phyloP scores from a whole-genome alignment of 1,140 invertebrate species.

The Penaeus japonicus region DNA sequence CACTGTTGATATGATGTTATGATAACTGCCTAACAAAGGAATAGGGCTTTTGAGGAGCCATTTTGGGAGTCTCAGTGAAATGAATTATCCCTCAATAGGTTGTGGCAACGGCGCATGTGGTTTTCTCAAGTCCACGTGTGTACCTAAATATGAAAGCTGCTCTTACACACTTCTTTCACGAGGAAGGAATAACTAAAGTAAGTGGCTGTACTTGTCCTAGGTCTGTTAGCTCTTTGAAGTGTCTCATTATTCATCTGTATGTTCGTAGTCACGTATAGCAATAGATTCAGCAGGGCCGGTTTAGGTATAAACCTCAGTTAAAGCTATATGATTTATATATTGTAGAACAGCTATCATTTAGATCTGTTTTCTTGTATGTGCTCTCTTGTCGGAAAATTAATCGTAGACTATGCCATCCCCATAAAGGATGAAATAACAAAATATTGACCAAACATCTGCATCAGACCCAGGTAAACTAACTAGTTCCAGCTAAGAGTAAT shows the following conservation, averaged over 20 bases:
- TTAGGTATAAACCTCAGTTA: no score
- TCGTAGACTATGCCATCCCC: no score
- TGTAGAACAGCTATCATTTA: no score
- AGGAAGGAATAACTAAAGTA: slow-evolving; percentile 78
- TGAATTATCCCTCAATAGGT: slow-evolving; percentile 60
- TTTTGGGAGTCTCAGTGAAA: background rate
- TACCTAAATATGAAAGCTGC: slow-evolving; percentile 73
- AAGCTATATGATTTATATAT: no score
- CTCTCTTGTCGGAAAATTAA: background rate
- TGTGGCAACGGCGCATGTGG: slow-evolving; percentile 62
- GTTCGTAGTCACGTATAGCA: background rate
- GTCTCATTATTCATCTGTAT: background rate
- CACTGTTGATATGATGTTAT: no score
- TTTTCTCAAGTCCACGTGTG: slow-evolving; percentile 65
- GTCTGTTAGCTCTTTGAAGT: background rate
- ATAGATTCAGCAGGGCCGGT: no score
- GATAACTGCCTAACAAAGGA: background rate
- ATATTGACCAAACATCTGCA: no score
- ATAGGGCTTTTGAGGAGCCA: background rate
- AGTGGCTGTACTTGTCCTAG: slow-evolving; percentile 67
- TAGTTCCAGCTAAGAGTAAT: background rate
- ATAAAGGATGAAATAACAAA: no score
- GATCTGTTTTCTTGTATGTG: slow-evolving; percentile 63
- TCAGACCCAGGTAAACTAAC: background rate
- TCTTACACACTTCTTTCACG: slow-evolving; percentile 74